Percentiles rank a stretch among this genome's conserved stretches.
These are phyloP conservation scores for Strigamia crassipes DNA, from an alignment of 2,888 invertebrate genomes.

Conservation along the genomic window DNA sequence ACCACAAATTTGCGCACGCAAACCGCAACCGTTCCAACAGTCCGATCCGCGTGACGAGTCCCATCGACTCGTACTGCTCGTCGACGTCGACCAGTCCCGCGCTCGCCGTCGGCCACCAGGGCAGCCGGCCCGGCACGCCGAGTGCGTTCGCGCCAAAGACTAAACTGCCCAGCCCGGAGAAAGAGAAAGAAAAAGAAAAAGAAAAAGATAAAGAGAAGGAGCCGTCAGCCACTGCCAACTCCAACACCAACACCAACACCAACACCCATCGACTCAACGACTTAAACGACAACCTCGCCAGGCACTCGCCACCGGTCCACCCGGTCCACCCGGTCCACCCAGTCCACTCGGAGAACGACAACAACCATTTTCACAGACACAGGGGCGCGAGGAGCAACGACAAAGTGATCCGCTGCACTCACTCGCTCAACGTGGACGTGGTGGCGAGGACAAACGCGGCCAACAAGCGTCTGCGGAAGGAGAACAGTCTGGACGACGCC, in stretches of 20 bases:
- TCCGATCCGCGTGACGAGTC: slow-evolving; percentile 46
- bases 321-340: too few species aligned
- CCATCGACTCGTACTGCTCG: slow-evolving; percentile 52
- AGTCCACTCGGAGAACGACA: slow-evolving; percentile 23
- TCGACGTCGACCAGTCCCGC: slow-evolving; percentile 53
- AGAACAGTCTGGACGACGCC: slow-evolving; percentile 40
- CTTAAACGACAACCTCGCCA: not conserved
- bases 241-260: too few species aligned
- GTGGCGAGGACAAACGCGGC: slow-evolving; percentile 65
- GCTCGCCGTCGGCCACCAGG: slow-evolving; percentile 38
- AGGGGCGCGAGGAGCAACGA: not conserved
- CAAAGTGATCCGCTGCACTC: slow-evolving; percentile 38
- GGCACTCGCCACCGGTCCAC: too few species aligned
- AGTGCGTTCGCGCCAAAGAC: too few species aligned
- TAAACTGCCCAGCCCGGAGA: too few species aligned
- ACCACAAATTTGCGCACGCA: slow-evolving; percentile 42
- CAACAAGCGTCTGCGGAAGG: slow-evolving; percentile 64
- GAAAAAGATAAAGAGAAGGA: too few species aligned
- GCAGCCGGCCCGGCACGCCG: slow-evolving; percentile 26
- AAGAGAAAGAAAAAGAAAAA: too few species aligned
- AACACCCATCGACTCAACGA: not conserved
- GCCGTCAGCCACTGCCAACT: too few species aligned
- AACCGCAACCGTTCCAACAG: not conserved
- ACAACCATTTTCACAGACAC: not conserved
- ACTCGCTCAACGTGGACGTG: slow-evolving; percentile 56